A percentile compares a stretch with the other conserved stretches of the same genome.
These are phyloP conservation scores for Brachymystax lenok DNA, from an alignment of 2,797 vertebrate species.

Conservation along the genomic window DNA sequence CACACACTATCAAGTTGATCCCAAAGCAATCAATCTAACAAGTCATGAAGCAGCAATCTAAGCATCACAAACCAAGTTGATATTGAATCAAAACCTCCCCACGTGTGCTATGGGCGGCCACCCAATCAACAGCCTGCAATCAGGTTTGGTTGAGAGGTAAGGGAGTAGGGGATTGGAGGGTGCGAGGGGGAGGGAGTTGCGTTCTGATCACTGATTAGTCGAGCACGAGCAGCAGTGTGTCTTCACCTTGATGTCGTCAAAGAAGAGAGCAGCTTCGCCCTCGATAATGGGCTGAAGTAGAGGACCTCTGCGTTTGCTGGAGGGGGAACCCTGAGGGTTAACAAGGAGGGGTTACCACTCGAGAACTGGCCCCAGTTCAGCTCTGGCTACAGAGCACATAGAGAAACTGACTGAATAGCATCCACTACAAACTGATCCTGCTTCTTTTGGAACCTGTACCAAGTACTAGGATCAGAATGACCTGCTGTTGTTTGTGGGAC, in stretches of 20 bases:
- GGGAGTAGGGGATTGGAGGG: conserved; percentile 13
- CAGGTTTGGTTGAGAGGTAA: no score
- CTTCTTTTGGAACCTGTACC: background rate
- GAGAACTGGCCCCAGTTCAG: conserved; percentile 25
- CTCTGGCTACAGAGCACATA: conserved; percentile 20
- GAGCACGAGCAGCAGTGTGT: conserved; percentile 72
- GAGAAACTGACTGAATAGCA: conserved; percentile 9
- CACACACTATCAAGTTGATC: conserved; percentile 9
- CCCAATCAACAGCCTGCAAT: no score
- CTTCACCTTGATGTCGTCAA: conserved; percentile 98
- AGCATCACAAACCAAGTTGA: conserved; percentile 13
- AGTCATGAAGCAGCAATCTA: conserved; percentile 21
- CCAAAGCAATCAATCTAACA: background rate
- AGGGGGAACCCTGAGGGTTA: conserved; percentile 94
- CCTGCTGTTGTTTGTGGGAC: background rate
- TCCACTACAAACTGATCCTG: conserved; percentile 7
- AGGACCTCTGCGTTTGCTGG: conserved; percentile 98
- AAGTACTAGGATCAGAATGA: background rate
- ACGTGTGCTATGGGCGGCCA: conserved; percentile 12
- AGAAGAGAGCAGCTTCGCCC: conserved; percentile 97
- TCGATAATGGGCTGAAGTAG: conserved; percentile 99
- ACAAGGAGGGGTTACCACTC: conserved; percentile 77
- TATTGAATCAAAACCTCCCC: background rate
- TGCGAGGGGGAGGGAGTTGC: conserved; percentile 43
- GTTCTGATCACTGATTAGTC: conserved; percentile 58